A percentile compares a stretch with the other conserved stretches of the same genome.
Conservation (phyloP, 2,113 vertebrate species). For the Eulemur macaco region DNA sequence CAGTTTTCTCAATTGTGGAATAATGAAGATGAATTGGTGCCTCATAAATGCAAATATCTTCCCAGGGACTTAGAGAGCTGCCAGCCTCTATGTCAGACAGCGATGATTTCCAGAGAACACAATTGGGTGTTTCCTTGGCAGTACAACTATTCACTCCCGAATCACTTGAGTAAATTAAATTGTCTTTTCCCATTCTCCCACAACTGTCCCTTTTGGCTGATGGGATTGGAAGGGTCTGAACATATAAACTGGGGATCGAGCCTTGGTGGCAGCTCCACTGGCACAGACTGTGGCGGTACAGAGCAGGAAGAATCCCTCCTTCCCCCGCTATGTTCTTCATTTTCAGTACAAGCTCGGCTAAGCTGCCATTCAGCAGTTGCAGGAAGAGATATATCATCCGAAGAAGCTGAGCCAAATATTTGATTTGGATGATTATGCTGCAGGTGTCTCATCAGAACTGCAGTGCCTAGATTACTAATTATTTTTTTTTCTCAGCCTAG, state of each 20-base stretch:
- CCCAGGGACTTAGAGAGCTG: slow-evolving; percentile 25
- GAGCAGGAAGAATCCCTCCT: not conserved
- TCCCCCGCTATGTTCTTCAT: slow-evolving; percentile 51
- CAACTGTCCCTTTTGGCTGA: not conserved
- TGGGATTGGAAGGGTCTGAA: not conserved
- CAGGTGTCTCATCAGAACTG: slow-evolving; percentile 84
- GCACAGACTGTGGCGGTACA: not conserved
- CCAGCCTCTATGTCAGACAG: not conserved
- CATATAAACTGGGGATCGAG: not conserved
- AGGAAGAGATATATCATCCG: slow-evolving; percentile 79
- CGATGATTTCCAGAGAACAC: slow-evolving; percentile 43
- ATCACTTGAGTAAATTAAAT: slow-evolving; percentile 43
- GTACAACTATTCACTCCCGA: slow-evolving; percentile 7
- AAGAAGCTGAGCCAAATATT: slow-evolving; percentile 85
- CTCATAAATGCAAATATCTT: not conserved
- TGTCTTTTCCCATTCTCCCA: not conserved
- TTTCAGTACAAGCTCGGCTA: slow-evolving; percentile 69
- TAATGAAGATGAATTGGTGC: not conserved
- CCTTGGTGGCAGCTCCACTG: accelerated
- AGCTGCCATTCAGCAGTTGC: slow-evolving; percentile 76
- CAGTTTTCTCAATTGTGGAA: not conserved
- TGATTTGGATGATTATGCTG: slow-evolving; percentile 87
- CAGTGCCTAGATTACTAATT: slow-evolving; percentile 82
- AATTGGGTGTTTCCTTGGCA: not conserved
- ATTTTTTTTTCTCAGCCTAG: slow-evolving; percentile 75